phyloP scores from a whole-genome alignment of 2,888 invertebrate species.

The Drosophila eohydei region DNA sequence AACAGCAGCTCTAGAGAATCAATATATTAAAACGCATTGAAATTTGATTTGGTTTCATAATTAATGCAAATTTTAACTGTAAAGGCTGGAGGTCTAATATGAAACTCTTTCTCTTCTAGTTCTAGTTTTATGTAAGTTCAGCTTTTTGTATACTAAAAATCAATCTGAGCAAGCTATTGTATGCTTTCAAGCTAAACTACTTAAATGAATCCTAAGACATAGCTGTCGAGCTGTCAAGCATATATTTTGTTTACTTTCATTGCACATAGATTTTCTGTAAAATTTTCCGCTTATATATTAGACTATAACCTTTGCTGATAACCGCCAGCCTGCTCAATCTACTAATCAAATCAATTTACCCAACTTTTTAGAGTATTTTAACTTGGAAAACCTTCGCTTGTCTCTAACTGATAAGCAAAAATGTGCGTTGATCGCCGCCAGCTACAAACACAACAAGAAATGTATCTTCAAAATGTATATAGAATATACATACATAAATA shows the following conservation, averaged over 20 bases:
- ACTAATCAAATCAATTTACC: neutral
- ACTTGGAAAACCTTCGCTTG: constrained; percentile 31
- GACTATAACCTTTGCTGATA: neutral
- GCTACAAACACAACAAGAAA: constrained; percentile 20
- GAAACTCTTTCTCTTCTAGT: too few relatives aligned
- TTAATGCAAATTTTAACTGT: too few relatives aligned
- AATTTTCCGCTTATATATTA: neutral
- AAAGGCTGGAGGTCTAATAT: too few relatives aligned
- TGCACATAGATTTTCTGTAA: neutral
- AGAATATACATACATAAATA: neutral
- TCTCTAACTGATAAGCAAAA: constrained; percentile 61
- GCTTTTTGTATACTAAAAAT: too few relatives aligned
- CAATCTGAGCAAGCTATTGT: too few relatives aligned
- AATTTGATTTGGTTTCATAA: too few relatives aligned
- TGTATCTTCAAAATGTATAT: constrained; percentile 30
- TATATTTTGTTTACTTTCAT: neutral
- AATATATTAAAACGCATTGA: too few relatives aligned
- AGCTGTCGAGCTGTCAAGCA: too few relatives aligned
- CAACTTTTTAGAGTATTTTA: constrained; percentile 30
- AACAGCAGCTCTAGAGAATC: too few relatives aligned
- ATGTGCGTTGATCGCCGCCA: constrained; percentile 47
- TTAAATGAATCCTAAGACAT: too few relatives aligned
- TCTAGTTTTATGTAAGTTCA: too few relatives aligned
- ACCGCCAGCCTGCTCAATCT: neutral
- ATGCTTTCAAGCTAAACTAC: too few relatives aligned